Base-by-base conservation (phyloP, 2,797 vertebrate genomes). In the Mus caroli region DNA sequence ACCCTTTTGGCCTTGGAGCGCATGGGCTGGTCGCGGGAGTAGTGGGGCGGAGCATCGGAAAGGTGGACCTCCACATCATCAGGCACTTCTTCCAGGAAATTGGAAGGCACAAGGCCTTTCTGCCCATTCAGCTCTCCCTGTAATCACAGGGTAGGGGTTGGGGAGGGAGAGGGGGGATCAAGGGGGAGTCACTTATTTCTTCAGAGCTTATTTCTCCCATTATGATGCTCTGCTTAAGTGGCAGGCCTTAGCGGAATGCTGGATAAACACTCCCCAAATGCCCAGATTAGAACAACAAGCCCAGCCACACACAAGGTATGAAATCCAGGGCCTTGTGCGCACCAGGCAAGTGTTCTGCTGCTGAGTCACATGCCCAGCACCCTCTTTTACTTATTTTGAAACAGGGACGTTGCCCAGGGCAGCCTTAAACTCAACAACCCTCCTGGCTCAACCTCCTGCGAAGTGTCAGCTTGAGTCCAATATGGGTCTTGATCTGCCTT, bases 11-110 rank as follows among this genome's bases (percentile, higher is more conserved):
- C 99, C 99, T 99, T 99, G 85, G 99, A 98, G 92, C 99, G 98
- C 89, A 88, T 94, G 24, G 99, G 99, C 5, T 99, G 97, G 86
- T 99, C 99, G 43, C 99, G 99, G 92, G 98, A 97, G 52, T 99
- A 99, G 94, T 98, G 99, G 82, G 99, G 98, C 82, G 99, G 99
- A 50, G 98, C 99, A 8, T 99, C 99, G 0, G 99, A 99, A 31
- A 99, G 99, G 98, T 99, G 99, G 97, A 99, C 99, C 98, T 99
- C 99, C 71, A 99, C 99, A 58, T 99, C 99, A 2, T 99, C 99
- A 99, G 99, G 99, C 99, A 99, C 99, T 99, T 99, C 99, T 99
- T 99, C 99, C 85, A 99, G 99, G 98, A 99, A 99, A 99, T 99
- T 99, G 97, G 99, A 99, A 97, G 99, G 99, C 98, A 99, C 99